Base-by-base conservation (phyloP, 2,797 vertebrate species). In the Apogon hyalosoma region DNA sequence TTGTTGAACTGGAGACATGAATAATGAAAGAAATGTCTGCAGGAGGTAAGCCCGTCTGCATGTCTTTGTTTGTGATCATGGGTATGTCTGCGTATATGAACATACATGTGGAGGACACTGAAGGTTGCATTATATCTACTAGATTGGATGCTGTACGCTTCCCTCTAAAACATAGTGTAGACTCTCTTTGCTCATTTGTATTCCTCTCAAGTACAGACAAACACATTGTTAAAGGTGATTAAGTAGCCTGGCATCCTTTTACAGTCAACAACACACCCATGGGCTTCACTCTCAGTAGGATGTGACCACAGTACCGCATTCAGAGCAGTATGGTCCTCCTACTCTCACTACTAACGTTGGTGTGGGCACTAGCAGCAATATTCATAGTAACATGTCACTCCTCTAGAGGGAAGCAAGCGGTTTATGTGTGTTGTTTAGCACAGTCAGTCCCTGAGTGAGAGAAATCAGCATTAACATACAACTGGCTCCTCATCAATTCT, bases 191-290 rank as follows among this genome's bases (percentile, higher is more conserved):
- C 85, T 89, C 76, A 87, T 87, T 75, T 74, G 65, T 74, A 88
- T 90, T 86, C 84, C 61, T 59, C 72, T 79, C 69, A 59, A 54
- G 65, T 65, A 39, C 13, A 36, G 41, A 48, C 66, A 77, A 73
- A 79, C 70, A 65, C 78, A 79, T 87, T 87, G 82, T 86, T 83
- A 81, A 76, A 83, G 67, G 77, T 86, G 87, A 92, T 90, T 88
- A 85, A 90, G 79, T 77, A 41, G 63, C 61, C 57, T 62, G 75
- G 67, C 72, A 69, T 77, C 76, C 69, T 90, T 83, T 85, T 71
- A 79, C 80, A 61, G 61, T 73, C 77, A 77, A 72, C 69, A 85
- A 75, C 63, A 43, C 47, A 71, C 82, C 66, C 77, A 74, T 67
- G 82, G 77, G 79, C 63, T 85, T 77, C 21, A 53, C 50, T 69